These are phyloP conservation scores for Heliconius nattereri DNA, from an alignment of 1,140 invertebrate species.

Conservation along the genomic window DNA sequence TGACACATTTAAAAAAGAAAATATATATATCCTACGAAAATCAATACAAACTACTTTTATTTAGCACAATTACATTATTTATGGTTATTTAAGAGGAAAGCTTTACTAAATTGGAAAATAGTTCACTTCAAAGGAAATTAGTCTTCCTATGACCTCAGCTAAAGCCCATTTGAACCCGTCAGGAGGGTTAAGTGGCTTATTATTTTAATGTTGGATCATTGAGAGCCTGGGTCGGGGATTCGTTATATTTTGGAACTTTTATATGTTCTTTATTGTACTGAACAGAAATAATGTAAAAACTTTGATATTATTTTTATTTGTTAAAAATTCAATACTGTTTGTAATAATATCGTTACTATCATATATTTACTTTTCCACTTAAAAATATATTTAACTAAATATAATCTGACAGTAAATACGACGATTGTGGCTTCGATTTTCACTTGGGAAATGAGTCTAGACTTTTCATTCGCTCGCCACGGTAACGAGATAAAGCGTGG, in stretches of 20 bases:
- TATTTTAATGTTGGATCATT: slow-evolving; percentile 15
- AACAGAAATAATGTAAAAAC: neutral
- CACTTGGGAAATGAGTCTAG: no score
- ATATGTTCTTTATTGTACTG: neutral
- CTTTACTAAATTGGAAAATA: slow-evolving; percentile 4
- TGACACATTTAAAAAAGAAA: neutral
- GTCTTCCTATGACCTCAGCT: slow-evolving; percentile 7
- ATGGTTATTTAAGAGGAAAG: neutral
- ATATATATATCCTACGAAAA: neutral
- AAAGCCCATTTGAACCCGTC: neutral
- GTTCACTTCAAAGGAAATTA: slow-evolving; percentile 6
- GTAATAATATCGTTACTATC: no score
- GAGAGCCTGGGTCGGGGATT: neutral
- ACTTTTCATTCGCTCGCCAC: no score
- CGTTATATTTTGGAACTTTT: neutral
- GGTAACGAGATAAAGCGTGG: no score
- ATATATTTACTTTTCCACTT: no score
- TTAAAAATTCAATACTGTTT: no score
- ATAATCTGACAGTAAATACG: no score
- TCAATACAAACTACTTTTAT: neutral
- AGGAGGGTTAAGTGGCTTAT: slow-evolving; percentile 19
- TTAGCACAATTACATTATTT: neutral
- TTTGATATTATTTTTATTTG: neutral
- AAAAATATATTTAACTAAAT: neutral
- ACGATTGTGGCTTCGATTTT: no score